These are phyloP conservation scores for Caenorhabditis becei DNA, from an alignment of 2,888 invertebrate species.

Conservation along the genomic window DNA sequence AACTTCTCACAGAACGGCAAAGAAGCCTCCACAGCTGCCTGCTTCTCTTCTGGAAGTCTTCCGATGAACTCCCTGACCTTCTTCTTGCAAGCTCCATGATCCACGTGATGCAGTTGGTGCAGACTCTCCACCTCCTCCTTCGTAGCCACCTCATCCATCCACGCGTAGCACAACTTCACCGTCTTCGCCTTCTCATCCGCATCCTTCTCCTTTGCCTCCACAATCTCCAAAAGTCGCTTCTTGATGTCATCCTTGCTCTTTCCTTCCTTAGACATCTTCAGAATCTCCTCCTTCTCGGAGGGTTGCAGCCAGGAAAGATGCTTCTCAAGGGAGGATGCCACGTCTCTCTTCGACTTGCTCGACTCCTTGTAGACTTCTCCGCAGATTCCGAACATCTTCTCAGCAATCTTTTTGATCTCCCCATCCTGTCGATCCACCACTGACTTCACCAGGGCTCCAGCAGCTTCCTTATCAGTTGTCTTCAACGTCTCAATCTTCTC, in stretches of 20 bases:
- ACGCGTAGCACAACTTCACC: slow-evolving; percentile 70
- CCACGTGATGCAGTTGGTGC: slow-evolving; percentile 71
- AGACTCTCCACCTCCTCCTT: slow-evolving; percentile 73
- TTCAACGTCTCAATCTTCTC: slow-evolving; percentile 63
- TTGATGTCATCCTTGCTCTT: slow-evolving; percentile 70
- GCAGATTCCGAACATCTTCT: slow-evolving; percentile 60
- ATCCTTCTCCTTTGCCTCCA: slow-evolving; percentile 58
- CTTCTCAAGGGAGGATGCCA: slow-evolving; percentile 39
- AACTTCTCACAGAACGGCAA: slow-evolving; percentile 74
- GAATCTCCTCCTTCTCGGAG: slow-evolving; percentile 39
- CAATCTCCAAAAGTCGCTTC: slow-evolving; percentile 68
- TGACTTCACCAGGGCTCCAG: slow-evolving; percentile 42
- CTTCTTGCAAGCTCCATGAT: slow-evolving; percentile 71
- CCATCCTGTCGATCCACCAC: slow-evolving; percentile 61
- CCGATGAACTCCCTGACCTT: slow-evolving; percentile 70
- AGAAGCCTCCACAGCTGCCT: slow-evolving; percentile 68
- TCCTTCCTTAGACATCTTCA: slow-evolving; percentile 62
- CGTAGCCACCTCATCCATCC: slow-evolving; percentile 73
- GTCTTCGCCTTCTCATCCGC: slow-evolving; percentile 52
- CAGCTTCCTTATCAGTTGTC: slow-evolving; percentile 49
- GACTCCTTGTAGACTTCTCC: slow-evolving; percentile 44
- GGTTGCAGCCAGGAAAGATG: slow-evolving; percentile 47
- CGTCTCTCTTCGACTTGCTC: slow-evolving; percentile 32
- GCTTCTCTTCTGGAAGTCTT: slow-evolving; percentile 60
- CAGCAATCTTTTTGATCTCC: slow-evolving; percentile 57